Evolutionary conservation across 2,113 vertebrate genomes (phyloP), one percentile per base, ranked within the genome.

Genomic region (Protomyctophum bolini): DNA sequence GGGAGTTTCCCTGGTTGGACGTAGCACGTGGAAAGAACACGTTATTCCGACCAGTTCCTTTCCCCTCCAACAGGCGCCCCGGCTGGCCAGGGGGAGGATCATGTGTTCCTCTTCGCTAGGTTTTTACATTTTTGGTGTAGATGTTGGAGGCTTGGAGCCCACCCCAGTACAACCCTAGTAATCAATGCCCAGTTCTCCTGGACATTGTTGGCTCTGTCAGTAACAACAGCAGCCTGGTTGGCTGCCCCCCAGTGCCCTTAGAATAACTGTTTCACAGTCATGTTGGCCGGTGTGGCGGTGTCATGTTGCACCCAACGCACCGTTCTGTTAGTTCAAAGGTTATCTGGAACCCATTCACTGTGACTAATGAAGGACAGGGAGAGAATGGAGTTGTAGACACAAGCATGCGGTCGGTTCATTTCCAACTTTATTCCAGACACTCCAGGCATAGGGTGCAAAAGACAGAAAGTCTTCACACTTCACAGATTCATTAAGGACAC

Each of bases 261-360:
- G 60, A 82, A 79, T 79, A 86, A 86, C 79, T 41, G 45, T 87
- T 76, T 79, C 28, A 7, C 76, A 33, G 82, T 65, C 66, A 68
- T 5, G 46, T 80, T 69, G 57, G 45, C 63, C n/a, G 6, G 12
- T 63, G 7, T 3, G 4, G 49, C 6, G 64, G 89, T 86, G 86
- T 90, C 75, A 58, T 76, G 81, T 90, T 88, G 70, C 81, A 67
- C 72, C 21, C 78, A 14, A 51, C 81, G 70, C 70, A 48, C 78
- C 64, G 2, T 82, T 80, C 57, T 82, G 72, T 73, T 75, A 52
- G 73, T 79, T 77, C 75, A 83, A 86, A 88, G 86, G 83, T 92
- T 87, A 88, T 88, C 75, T 68, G 58, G 70, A 88, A 8, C 83
- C 63, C 75, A 77, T 84, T 86, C 76, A 80, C 72, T 66, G 56